Conservation (phyloP, 1,140 invertebrate species). For the Fopius arisanus region DNA sequence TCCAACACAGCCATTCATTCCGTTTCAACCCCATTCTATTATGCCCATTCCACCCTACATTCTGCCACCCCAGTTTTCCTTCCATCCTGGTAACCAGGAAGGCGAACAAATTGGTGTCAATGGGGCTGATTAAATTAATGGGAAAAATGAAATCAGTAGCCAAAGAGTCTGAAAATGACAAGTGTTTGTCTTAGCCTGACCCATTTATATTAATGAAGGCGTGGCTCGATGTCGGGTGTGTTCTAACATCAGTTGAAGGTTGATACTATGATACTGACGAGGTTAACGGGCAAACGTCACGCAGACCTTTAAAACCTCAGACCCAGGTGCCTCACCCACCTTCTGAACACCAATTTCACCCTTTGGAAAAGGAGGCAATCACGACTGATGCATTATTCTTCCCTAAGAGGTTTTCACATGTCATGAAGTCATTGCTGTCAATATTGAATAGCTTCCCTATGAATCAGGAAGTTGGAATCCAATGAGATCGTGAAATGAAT, state of each 20-base stretch:
- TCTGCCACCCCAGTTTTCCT: background rate
- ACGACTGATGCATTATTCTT: background rate
- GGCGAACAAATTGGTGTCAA: background rate
- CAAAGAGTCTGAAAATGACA: constrained; percentile 12
- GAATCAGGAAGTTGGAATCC: background rate
- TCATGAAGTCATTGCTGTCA: no score
- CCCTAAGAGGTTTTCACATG: no score
- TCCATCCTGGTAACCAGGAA: background rate
- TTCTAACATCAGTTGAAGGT: background rate
- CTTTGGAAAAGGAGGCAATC: background rate
- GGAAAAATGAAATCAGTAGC: background rate
- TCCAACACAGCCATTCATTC: background rate
- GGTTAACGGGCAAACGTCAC: constrained; percentile 7
- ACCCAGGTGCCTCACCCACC: background rate
- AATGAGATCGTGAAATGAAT: no score
- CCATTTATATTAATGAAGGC: constrained; percentile 32
- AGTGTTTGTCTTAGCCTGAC: constrained; percentile 34
- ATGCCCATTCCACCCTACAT: no score
- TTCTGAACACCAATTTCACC: background rate
- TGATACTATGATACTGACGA: background rate
- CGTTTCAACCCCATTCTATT: constrained; percentile 20
- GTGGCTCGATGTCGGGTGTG: constrained; percentile 20
- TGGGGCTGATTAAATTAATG: background rate
- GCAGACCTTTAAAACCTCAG: background rate
- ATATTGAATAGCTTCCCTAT: background rate